Evolutionary conservation across 2,888 invertebrate species (phyloP).

Genomic region (Acanthopleura granulata): DNA sequence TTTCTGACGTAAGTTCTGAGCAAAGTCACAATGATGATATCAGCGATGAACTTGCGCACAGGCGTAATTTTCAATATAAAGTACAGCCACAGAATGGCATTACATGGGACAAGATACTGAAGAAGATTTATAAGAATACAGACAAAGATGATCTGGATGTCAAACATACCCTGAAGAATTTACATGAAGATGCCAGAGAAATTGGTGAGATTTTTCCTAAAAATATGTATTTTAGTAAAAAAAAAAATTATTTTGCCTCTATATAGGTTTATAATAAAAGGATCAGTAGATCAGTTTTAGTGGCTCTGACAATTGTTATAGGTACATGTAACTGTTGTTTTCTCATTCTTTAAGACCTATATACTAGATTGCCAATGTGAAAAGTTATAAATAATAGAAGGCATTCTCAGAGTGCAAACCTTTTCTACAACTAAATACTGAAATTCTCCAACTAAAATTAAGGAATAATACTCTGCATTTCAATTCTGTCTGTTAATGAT

Average conservation of each 20-base stretch:
- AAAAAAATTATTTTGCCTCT: background rate
- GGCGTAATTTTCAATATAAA: constrained; percentile 44
- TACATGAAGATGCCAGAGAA: constrained; percentile 46
- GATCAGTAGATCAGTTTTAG: background rate
- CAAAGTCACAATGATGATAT: constrained; percentile 21
- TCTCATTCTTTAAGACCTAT: too few relatives aligned
- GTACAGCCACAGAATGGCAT: constrained; percentile 44
- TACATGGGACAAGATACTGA: constrained; percentile 46
- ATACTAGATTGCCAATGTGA: too few relatives aligned
- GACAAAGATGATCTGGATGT: constrained; percentile 40
- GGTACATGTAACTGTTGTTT: too few relatives aligned
- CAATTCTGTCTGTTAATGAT: too few relatives aligned
- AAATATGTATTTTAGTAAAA: background rate
- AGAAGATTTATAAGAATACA: constrained; percentile 42
- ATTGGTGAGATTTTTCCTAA: constrained; percentile 35
- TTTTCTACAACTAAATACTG: too few relatives aligned
- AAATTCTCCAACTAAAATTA: too few relatives aligned
- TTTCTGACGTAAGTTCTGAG: constrained; percentile 41
- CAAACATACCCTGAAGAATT: constrained; percentile 42
- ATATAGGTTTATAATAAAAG: background rate
- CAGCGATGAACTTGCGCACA: constrained; percentile 42
- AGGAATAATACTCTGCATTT: too few relatives aligned
- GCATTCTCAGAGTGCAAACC: too few relatives aligned
- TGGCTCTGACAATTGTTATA: background rate
- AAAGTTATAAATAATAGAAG: too few relatives aligned